Evolutionary conservation across 2,797 vertebrate genomes (phyloP).

Genomic region (Erethizon dorsatum): DNA sequence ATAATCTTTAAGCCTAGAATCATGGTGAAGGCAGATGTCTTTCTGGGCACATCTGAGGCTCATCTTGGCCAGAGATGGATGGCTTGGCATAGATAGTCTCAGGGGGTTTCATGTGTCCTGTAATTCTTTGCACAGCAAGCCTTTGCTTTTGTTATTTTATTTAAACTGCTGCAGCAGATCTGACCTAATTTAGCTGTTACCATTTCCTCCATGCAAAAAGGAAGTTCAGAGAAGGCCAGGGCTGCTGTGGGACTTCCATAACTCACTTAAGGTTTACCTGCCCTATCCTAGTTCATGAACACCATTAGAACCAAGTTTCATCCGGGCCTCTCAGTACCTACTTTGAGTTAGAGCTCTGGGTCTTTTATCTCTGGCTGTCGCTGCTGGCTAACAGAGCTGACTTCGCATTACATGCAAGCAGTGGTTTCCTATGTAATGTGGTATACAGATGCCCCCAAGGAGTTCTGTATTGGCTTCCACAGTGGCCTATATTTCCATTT

Average conservation of each 20-base stretch:
- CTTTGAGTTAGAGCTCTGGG: not conserved
- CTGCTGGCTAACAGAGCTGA: not conserved
- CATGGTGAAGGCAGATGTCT: constrained; percentile 28
- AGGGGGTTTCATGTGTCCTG: constrained; percentile 59
- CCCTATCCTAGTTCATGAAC: not conserved
- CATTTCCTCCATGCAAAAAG: constrained; percentile 58
- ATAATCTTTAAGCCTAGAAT: constrained; percentile 57
- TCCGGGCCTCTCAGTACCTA: not conserved
- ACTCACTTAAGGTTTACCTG: not conserved
- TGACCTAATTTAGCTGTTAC: constrained; percentile 66
- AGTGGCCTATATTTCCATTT: not conserved
- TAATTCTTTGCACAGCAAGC: constrained; percentile 74
- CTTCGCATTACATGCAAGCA: not conserved
- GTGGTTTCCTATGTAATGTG: not conserved
- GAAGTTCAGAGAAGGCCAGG: constrained; percentile 44
- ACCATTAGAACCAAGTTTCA: not conserved
- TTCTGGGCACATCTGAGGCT: constrained; percentile 42
- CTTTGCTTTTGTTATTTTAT: constrained; percentile 73
- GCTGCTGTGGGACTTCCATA: not conserved
- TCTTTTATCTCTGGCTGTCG: not conserved
- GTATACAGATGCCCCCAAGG: not conserved
- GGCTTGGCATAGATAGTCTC: not conserved
- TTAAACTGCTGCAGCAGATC: constrained; percentile 47
- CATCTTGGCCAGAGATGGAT: not conserved
- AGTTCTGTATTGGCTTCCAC: not conserved